Evolutionary conservation across 2,113 vertebrate genomes (phyloP).

Genomic region (Lophotis ruficrista): DNA sequence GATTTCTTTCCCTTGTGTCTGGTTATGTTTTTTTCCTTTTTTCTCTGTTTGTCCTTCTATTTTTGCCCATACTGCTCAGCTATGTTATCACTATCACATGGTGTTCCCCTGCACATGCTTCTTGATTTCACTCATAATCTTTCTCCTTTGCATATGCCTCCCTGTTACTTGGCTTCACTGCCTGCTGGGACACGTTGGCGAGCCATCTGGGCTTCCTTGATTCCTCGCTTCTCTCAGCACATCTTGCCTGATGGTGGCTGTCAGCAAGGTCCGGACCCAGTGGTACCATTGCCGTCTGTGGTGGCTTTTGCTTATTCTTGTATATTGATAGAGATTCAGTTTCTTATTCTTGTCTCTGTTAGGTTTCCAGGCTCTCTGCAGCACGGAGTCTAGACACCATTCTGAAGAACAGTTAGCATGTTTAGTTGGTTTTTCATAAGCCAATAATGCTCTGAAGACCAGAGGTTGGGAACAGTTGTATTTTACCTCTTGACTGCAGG

Average conservation of each 20-base stretch:
- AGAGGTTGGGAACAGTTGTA: background rate
- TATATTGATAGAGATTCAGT: background rate
- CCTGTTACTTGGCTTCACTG: slow-evolving; percentile 2
- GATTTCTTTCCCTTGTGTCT: background rate
- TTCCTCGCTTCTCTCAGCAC: background rate
- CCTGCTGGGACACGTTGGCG: background rate
- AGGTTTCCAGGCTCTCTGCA: background rate
- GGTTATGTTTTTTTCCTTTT: background rate
- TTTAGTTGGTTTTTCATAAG: background rate
- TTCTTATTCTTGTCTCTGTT: background rate
- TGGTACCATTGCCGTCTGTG: background rate
- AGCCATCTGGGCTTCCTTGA: slow-evolving; percentile 28
- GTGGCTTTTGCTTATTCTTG: background rate
- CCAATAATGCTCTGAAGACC: background rate
- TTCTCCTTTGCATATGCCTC: slow-evolving; percentile 45
- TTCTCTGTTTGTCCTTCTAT: background rate
- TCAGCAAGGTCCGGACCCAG: slow-evolving; percentile 11
- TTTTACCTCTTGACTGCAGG: background rate
- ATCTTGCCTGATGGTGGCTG: slow-evolving; percentile 48
- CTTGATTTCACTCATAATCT: background rate
- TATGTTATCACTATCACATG: background rate
- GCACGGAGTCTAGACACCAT: background rate
- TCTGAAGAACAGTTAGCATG: background rate
- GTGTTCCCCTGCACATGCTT: slow-evolving; percentile 19
- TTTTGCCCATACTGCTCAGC: background rate